Evolutionary conservation across 2,888 invertebrate species (phyloP), one percentile per base, ranked within the genome.

Genomic region (Strigamia transsilvanica): DNA sequence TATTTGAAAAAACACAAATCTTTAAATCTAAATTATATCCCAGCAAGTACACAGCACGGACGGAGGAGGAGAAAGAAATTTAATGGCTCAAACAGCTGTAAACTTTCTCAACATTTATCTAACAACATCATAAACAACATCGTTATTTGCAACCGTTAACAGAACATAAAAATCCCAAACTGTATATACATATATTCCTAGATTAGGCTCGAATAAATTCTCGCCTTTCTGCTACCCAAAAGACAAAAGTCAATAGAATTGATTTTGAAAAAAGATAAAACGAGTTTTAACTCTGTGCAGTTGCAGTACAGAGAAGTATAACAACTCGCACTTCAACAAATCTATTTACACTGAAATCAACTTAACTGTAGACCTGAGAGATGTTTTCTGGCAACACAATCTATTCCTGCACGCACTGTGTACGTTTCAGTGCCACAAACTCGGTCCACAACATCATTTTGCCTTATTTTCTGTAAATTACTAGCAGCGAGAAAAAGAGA

Each of bases 61-160:
- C n/a, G n/a, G n/a, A n/a, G n/a, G n/a, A n/a, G 34, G 7, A 34
- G 7, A 34, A 34, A 34, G 7, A 51, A 51, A 18, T 15, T 18
- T 51, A 51, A 51, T 51, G 18, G n/a, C 18, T 6, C 66, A 66
- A 66, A 66, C 66, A 66, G 66, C 66, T 66, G 66, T 15, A 15
- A 27, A 27, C 4, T 23, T 66, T 66, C 66, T 27, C 66, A 66
- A 66, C 66, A 27, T 32, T 51, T 51, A 27, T 66, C 23, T 51
- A 66, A 32, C 61, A 21, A 10, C 10, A 10, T 15, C 21, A 66
- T 66, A 66, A 66, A 66, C 66, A 66, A 32, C 66, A 13, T n/a
- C 32, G 21, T 66, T 66, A 66, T 66, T 66, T 66, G 23, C 32
- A 13, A 66, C 66, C 66, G 27, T 66, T 66, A 66, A 13, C 46